Evolutionary conservation across 2,888 invertebrate genomes (phyloP), one percentile per base, ranked within the genome.

Genomic region (Adelphocoris suturalis): DNA sequence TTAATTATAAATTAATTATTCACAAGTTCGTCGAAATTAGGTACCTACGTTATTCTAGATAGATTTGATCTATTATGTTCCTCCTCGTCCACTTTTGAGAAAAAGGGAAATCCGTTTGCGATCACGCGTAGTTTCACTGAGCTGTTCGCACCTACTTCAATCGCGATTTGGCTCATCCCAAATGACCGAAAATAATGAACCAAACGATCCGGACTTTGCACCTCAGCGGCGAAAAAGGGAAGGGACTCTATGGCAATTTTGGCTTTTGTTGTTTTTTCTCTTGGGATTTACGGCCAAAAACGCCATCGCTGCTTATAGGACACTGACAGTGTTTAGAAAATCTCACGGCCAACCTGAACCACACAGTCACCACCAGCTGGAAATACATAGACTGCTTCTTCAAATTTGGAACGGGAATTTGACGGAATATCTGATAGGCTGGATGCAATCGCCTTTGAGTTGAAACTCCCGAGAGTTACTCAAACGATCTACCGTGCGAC

Each of bases 221-320:
- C 47, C 46, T 47, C 78, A 47, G 37, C 78, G 78, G 11, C 46
- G 47, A 9, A 80, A 80, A 46, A 37, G 78, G 37, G 46, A 80
- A 47, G 78, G 78, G 0, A 9, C 46, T n/a, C 14, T 80, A 12
- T 80, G 78, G 78, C 47, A n/a, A 5, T 80, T 47, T 80, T 80
- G 78, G 78, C 37, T 80, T 16, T 16, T 80, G 46, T 46, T 80
- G n/a, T 16, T 19, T n/a, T 47, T 80, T 46, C 46, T 80, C 0
- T 13, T 80, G 78, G 16, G 78, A 11, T 47, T 80, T 19, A 80
- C 78, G 4, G 78, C 46, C 37, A 80, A 47, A 19, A 80, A 47
- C 78, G 78, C 78, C 14, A 7, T 80, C n/a, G 78, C 78, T 11
- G 47, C 78, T 7, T n/a, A 7, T 11, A 80, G 78, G 14, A 80